Evolutionary conservation across 2,888 invertebrate species (phyloP).

Genomic region (Cheilosia scutellata): DNA sequence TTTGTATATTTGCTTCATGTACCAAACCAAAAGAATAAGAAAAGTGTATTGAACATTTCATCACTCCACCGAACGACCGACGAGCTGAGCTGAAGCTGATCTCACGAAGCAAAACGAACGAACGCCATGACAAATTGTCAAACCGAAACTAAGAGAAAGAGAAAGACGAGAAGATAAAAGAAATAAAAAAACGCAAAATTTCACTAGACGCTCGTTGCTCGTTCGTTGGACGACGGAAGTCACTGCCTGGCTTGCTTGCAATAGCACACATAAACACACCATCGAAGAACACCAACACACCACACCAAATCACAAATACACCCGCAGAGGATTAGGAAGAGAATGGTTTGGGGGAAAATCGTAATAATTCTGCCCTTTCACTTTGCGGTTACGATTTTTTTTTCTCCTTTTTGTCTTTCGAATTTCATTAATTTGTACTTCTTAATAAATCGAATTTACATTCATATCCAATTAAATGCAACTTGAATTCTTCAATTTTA

Average conservation of each 20-base stretch:
- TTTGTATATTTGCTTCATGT: not conserved
- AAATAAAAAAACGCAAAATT: constrained; percentile 42
- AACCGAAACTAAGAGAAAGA: constrained; percentile 48
- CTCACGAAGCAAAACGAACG: constrained; percentile 13
- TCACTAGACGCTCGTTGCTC: constrained; percentile 60
- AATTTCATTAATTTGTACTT: constrained; percentile 8
- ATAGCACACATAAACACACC: constrained; percentile 4
- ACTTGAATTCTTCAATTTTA: not conserved
- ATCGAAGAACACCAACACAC: constrained; percentile 18
- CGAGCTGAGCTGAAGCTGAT: not conserved
- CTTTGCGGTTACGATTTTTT: constrained; percentile 63
- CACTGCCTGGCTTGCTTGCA: constrained; percentile 47
- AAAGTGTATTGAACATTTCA: constrained; percentile 21
- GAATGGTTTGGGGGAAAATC: constrained; percentile 65
- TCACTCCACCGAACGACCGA: constrained; percentile 9
- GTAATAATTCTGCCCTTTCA: constrained; percentile 70
- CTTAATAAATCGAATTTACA: too few species aligned
- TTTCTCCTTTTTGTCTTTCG: constrained; percentile 25
- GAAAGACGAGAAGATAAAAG: constrained; percentile 39
- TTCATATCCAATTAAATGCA: not conserved
- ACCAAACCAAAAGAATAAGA: constrained; percentile 4
- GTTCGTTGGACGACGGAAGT: constrained; percentile 34
- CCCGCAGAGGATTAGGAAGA: constrained; percentile 57
- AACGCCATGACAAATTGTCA: constrained; percentile 41
- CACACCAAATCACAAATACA: constrained; percentile 49